Percentiles rank a stretch among this genome's conserved stretches.
Evolutionary conservation across 2,113 vertebrate genomes (phyloP).

Genomic region (Pygoscelis antarcticus): DNA sequence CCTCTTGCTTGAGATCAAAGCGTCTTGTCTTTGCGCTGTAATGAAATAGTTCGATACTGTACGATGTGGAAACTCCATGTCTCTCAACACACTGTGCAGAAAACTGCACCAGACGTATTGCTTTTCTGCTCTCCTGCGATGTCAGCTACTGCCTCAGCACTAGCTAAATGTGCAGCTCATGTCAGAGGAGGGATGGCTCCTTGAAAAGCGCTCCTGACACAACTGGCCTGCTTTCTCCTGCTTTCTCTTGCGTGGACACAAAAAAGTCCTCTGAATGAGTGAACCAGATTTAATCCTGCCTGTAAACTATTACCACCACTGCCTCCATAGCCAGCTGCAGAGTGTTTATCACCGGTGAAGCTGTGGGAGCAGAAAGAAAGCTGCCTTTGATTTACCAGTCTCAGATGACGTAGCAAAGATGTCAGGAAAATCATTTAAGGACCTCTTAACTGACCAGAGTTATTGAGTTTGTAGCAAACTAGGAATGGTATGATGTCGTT

Average conservation of each 20-base stretch:
- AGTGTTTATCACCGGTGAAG: background rate
- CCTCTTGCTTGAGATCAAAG: background rate
- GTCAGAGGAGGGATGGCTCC: background rate
- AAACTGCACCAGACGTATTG: accelerated
- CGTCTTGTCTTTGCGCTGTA: background rate
- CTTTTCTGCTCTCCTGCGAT: background rate
- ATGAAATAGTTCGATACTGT: background rate
- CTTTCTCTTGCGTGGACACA: background rate
- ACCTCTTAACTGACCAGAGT: background rate
- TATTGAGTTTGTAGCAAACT: background rate
- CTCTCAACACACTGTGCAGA: background rate
- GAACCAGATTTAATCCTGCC: background rate
- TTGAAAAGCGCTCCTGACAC: background rate
- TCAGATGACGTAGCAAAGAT: background rate
- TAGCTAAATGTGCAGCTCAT: background rate
- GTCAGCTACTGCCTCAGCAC: background rate
- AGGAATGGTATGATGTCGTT: background rate
- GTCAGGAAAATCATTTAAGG: background rate
- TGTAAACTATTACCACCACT: background rate
- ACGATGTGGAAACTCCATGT: accelerated
- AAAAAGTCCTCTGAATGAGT: background rate
- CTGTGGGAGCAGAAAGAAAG: background rate
- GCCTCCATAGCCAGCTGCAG: background rate
- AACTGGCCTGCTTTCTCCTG: background rate
- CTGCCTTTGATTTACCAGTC: conserved; percentile 17